These are phyloP conservation scores for Puffinus mauretanicus DNA, from an alignment of 2,113 vertebrate species.

Conservation along the genomic window DNA sequence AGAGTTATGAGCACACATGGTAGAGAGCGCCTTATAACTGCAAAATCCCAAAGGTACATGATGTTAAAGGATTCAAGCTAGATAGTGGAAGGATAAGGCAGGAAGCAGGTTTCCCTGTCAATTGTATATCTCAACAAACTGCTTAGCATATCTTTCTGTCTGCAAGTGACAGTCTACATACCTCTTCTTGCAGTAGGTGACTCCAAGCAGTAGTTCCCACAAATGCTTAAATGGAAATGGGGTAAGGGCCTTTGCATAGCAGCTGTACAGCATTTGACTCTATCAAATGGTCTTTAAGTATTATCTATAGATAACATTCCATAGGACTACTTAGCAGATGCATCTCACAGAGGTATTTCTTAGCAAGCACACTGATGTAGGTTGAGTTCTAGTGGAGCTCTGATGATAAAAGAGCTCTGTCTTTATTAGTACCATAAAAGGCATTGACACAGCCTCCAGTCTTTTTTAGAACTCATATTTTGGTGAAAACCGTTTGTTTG, in stretches of 20 bases:
- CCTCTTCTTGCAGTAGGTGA: not conserved
- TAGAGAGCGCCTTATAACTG: not conserved
- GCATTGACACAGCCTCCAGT: not conserved
- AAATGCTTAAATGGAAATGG: not conserved
- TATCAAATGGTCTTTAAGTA: not conserved
- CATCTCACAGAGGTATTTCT: not conserved
- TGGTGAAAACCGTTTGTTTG: not conserved
- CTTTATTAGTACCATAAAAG: not conserved
- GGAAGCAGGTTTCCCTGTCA: not conserved
- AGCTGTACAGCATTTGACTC: not conserved
- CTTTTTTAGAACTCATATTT: not conserved
- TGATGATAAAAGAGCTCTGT: not conserved
- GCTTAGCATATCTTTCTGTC: not conserved
- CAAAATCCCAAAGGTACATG: not conserved
- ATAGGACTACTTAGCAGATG: not conserved
- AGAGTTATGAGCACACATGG: not conserved
- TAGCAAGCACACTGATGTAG: not conserved
- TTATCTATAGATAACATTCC: conserved; percentile 7
- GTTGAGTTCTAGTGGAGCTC: not conserved
- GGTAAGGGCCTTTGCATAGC: not conserved
- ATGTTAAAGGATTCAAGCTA: not conserved
- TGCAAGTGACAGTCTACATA: not conserved
- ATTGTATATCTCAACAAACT: not conserved
- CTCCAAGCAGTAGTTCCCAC: not conserved
- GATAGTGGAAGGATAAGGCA: not conserved